Conservation (phyloP, 2,888 invertebrate genomes). For the Ectemnius cavifrons region DNA sequence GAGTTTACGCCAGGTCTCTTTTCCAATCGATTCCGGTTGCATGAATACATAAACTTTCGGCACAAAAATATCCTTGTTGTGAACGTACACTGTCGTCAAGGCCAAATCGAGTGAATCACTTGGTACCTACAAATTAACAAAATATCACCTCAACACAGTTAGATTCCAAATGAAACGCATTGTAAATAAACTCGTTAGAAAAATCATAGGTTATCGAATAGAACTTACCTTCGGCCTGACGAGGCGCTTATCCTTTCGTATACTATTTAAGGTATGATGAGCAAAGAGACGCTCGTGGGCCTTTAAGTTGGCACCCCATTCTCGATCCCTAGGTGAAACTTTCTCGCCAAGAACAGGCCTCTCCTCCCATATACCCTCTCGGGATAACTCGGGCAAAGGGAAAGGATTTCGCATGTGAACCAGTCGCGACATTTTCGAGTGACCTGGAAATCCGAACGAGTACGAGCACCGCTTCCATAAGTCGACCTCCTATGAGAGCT, state of each 20-base stretch:
- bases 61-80: slow-evolving; percentile 80
- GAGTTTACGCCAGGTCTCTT: slow-evolving; percentile 84
- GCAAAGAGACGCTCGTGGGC: slow-evolving; percentile 80
- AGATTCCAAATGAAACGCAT: too few relatives aligned
- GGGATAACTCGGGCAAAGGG: slow-evolving; percentile 70
- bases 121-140: slow-evolving; percentile 78
- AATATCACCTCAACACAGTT: too few relatives aligned
- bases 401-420: slow-evolving; percentile 69
- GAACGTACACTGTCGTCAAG: slow-evolving; percentile 84
- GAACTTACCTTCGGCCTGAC: slow-evolving; percentile 61
- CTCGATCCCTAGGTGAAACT: slow-evolving; percentile 62
- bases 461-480: too few relatives aligned
- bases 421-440: slow-evolving; percentile 32
- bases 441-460: slow-evolving; percentile 6
- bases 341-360: slow-evolving; percentile 68
- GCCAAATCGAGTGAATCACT: slow-evolving; percentile 85
- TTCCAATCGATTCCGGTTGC: slow-evolving; percentile 85
- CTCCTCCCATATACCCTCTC: slow-evolving; percentile 68
- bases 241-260: slow-evolving; percentile 76
- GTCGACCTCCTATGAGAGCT: too few relatives aligned
- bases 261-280: slow-evolving; percentile 82
- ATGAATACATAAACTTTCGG: slow-evolving; percentile 79
- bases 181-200: too few relatives aligned
- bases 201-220: too few relatives aligned
- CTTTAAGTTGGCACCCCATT: slow-evolving; percentile 68